A percentile compares a stretch with the other conserved stretches of the same genome.
These are phyloP conservation scores for Podarcis cretensis DNA, from an alignment of 2,113 vertebrate species.

Conservation along the genomic window DNA sequence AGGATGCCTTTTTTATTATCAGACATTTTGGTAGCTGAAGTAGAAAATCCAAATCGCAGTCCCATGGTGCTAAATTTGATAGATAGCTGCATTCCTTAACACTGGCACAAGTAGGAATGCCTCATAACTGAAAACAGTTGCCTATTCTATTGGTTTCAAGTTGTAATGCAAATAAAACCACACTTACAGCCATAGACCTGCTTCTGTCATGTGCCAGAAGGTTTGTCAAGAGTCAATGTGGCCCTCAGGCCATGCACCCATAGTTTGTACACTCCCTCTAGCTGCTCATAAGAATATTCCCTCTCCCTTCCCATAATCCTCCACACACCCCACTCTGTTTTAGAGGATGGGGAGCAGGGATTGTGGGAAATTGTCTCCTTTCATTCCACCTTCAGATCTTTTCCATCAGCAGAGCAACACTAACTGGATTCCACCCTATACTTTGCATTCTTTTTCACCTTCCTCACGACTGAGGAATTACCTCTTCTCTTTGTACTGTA, in stretches of 20 bases:
- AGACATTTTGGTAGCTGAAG: no score
- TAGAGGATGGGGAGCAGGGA: background rate
- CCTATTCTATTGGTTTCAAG: background rate
- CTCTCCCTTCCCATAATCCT: no score
- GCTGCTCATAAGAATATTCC: no score
- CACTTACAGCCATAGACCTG: no score
- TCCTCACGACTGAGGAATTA: background rate
- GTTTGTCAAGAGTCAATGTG: no score
- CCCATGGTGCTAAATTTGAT: background rate
- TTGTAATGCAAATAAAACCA: no score
- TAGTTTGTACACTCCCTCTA: no score
- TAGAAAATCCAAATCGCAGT: no score
- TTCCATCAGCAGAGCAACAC: background rate
- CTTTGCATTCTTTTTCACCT: background rate
- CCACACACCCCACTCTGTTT: no score
- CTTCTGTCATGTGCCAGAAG: no score
- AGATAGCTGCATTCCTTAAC: background rate
- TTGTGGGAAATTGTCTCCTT: background rate
- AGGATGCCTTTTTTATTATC: no score
- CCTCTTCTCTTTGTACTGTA: background rate
- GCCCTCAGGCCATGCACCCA: no score
- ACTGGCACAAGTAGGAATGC: background rate
- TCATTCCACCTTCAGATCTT: background rate
- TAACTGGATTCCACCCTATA: background rate
- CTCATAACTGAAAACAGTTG: background rate